Percentiles rank a stretch among this genome's conserved stretches.
These are phyloP conservation scores for Ctenicera cuprea DNA, from an alignment of 2,888 invertebrate genomes.

Conservation along the genomic window DNA sequence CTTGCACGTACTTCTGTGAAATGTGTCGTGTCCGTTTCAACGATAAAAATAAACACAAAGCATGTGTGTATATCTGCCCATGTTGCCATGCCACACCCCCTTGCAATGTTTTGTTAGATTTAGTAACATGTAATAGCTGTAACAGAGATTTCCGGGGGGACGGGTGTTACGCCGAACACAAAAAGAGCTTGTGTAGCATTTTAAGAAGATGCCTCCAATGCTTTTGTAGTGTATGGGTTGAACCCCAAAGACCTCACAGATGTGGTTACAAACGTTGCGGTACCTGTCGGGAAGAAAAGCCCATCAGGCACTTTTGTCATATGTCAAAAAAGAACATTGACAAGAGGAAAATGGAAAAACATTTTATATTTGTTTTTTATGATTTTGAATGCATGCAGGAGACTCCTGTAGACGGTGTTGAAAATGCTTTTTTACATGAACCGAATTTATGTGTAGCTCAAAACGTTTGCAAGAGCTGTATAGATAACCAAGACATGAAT, in stretches of 20 bases:
- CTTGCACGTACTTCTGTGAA: slow-evolving; percentile 3
- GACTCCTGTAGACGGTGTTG: neutral
- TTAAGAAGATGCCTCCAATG: neutral
- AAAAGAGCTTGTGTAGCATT: neutral
- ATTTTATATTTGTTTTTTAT: slow-evolving; percentile 13
- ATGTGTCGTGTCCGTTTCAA: neutral
- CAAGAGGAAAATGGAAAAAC: slow-evolving; percentile 1
- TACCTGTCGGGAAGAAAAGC: too few relatives aligned
- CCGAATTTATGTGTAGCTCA: slow-evolving; percentile 25
- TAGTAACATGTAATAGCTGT: slow-evolving; percentile 1
- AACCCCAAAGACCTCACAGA: neutral
- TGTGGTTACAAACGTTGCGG: too few relatives aligned
- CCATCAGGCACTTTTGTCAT: slow-evolving; percentile 15
- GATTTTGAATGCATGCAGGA: slow-evolving; percentile 31
- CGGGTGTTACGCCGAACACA: neutral
- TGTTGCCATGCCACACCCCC: slow-evolving; percentile 3
- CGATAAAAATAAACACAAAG: neutral
- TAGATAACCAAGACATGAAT: neutral
- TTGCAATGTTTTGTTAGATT: neutral
- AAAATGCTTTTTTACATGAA: slow-evolving; percentile 5
- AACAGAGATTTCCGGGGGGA: neutral
- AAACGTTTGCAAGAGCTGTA: slow-evolving; percentile 6
- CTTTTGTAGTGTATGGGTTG: neutral
- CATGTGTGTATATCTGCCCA: neutral
- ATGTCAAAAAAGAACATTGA: slow-evolving; percentile 20